A percentile compares a stretch with the other conserved stretches of the same genome.
Evolutionary conservation across 35 echinoderm and acorn worm species (phyloP).

Genomic region (Stichopus chloronotus): DNA sequence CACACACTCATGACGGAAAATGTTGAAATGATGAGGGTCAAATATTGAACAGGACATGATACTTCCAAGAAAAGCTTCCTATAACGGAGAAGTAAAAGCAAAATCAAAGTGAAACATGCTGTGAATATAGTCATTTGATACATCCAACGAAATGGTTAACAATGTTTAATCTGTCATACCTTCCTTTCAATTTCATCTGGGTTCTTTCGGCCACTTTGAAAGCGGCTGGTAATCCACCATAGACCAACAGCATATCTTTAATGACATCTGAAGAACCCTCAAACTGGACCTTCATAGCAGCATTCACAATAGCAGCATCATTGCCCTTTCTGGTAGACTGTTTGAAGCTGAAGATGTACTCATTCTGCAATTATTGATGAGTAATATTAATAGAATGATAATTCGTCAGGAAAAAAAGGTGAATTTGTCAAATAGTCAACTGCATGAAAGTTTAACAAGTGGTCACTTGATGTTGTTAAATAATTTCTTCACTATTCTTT

Average conservation of each 20-base stretch:
- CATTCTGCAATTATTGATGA: not conserved
- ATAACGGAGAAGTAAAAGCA: too few relatives aligned
- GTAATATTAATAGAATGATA: too few relatives aligned
- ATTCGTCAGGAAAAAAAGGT: too few relatives aligned
- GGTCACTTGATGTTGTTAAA: too few relatives aligned
- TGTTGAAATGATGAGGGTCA: too few relatives aligned
- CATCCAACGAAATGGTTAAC: not conserved
- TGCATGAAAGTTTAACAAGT: too few relatives aligned
- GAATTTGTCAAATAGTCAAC: too few relatives aligned
- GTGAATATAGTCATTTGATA: not conserved
- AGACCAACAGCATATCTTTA: not conserved
- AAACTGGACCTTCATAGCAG: conserved; percentile 9
- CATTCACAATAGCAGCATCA: not conserved
- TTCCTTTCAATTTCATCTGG: not conserved
- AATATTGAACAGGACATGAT: too few relatives aligned
- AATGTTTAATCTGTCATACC: not conserved
- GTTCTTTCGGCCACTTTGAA: not conserved
- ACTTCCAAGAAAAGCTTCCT: too few relatives aligned
- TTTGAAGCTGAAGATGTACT: not conserved
- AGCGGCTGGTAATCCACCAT: not conserved
- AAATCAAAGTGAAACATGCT: too few relatives aligned
- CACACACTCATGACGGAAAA: too few relatives aligned
- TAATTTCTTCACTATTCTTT: too few relatives aligned
- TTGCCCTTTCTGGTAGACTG: not conserved
- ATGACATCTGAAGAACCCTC: not conserved